Base-by-base conservation (phyloP, 1,140 invertebrate genomes). In the Chymomyza costata region DNA sequence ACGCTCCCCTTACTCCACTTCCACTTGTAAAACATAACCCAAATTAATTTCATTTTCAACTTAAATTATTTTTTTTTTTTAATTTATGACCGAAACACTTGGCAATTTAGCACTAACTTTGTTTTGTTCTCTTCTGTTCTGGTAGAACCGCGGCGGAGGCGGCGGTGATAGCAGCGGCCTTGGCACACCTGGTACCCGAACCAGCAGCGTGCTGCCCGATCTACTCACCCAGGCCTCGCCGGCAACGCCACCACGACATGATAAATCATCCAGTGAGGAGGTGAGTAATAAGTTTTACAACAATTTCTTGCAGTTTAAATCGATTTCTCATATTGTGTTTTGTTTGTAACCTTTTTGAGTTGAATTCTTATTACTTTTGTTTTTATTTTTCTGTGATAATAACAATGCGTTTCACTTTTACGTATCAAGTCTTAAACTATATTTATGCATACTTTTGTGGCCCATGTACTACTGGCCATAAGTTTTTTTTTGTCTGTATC, bases 221-320 rank as follows among this genome's bases (percentile, higher is more conserved):
- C 89, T 99, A 53, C 89, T 99, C 37, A 97, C 95, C 78, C 89
- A 93, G 88, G 90, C 93, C 54, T 90, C 92, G 59, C 93, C 94
- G 46, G 93, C 93, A 67, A 92, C 91, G 21, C 92, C 93, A 32
- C 94, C 95, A 74, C 89, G 95, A 37, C 93, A 96, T 82, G 95
- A 97, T 87, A 96, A 97, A 84, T 93, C 93, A 41, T 94, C 93
- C 60, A 97, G 94, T 82, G 96, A 98, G 86, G 96, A 98, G 93
- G 95, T 97, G 87, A 89, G 90, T 87, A 58, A 66, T 40, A 14
- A 28, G 37, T 18, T 16, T 55, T 38, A 57, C 53, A 58, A 25
- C 7, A 47, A 56, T 57, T 25, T 52, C 38, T 10, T 35, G 31
- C 41, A 14, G 32, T 53, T 61, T 62, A 46, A 52, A 61, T 49